Evolutionary conservation across 2,888 invertebrate genomes (phyloP).

Genomic region (Zootermopsis nevadensis): DNA sequence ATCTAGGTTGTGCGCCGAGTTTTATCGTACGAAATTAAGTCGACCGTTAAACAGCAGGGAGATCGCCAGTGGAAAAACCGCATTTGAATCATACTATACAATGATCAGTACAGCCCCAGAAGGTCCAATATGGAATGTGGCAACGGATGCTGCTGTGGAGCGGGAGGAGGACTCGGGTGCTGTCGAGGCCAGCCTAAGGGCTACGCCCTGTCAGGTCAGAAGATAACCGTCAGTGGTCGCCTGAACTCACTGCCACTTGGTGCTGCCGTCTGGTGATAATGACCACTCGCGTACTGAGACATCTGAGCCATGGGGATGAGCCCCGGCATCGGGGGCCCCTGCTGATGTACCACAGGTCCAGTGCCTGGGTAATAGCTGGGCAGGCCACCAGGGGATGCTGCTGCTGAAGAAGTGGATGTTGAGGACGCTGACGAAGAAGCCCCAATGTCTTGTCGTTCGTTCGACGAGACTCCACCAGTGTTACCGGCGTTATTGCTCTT

Average conservation of each 20-base stretch:
- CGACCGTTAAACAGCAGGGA: no score
- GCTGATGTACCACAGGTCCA: constrained; percentile 54
- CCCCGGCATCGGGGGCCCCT: constrained; percentile 48
- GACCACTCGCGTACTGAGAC: constrained; percentile 74
- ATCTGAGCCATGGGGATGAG: constrained; percentile 60
- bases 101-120: constrained; percentile 11
- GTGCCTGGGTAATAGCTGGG: constrained; percentile 70
- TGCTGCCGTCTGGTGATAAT: constrained; percentile 56
- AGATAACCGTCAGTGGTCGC: constrained; percentile 81
- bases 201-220: constrained; percentile 76
- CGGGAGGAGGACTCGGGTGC: background rate
- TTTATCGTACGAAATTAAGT: no score
- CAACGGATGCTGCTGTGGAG: background rate
- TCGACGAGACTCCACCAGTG: constrained; percentile 52
- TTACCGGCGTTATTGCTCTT: constrained; percentile 55
- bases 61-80: no score
- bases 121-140: constrained; percentile 32
- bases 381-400: constrained; percentile 71
- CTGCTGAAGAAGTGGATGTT: constrained; percentile 71
- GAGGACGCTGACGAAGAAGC: constrained; percentile 68
- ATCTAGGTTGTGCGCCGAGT: no score
- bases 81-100: no score
- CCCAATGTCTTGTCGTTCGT: constrained; percentile 56
- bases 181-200: background rate
- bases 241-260: constrained; percentile 69